These are phyloP conservation scores for Misgurnus mizolepis DNA, from an alignment of 2,113 vertebrate species.

Conservation along the genomic window DNA sequence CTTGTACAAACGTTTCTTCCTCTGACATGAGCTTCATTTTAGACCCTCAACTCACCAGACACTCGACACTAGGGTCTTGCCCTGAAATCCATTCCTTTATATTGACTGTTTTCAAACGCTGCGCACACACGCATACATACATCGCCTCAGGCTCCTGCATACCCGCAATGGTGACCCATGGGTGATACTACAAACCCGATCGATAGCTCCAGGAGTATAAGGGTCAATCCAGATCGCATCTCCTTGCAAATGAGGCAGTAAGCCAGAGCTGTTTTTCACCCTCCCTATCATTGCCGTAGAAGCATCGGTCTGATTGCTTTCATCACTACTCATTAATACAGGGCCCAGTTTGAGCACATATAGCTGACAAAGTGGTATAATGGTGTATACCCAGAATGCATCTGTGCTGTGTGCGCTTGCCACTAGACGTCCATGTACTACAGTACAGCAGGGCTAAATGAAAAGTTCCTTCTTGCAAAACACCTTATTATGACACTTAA, in stretches of 20 bases:
- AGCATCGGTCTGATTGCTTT: neutral
- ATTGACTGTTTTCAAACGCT: neutral
- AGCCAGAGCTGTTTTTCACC: slow-evolving; percentile 10
- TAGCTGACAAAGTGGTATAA: neutral
- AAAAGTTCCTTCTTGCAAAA: slow-evolving; percentile 16
- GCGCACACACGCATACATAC: slow-evolving; percentile 1
- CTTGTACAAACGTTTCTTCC: neutral
- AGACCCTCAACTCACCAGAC: neutral
- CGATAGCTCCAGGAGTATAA: slow-evolving; percentile 2
- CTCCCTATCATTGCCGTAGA: neutral
- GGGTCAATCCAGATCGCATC: neutral
- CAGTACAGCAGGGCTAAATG: neutral
- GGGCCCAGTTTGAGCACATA: neutral
- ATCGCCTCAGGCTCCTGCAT: neutral
- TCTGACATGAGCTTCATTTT: neutral
- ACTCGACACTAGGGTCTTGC: neutral
- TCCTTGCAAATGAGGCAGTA: neutral
- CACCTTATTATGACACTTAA: slow-evolving; percentile 4
- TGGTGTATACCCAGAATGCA: neutral
- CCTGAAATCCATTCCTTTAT: neutral
- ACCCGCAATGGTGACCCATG: neutral
- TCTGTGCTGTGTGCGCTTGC: neutral
- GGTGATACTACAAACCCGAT: slow-evolving; percentile 30
- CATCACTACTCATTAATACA: neutral
- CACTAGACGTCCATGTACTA: neutral